These are phyloP conservation scores for Crambe crambe DNA, from an alignment of 37 sponge, comb jelly and placozoan species.

Conservation along the genomic window DNA sequence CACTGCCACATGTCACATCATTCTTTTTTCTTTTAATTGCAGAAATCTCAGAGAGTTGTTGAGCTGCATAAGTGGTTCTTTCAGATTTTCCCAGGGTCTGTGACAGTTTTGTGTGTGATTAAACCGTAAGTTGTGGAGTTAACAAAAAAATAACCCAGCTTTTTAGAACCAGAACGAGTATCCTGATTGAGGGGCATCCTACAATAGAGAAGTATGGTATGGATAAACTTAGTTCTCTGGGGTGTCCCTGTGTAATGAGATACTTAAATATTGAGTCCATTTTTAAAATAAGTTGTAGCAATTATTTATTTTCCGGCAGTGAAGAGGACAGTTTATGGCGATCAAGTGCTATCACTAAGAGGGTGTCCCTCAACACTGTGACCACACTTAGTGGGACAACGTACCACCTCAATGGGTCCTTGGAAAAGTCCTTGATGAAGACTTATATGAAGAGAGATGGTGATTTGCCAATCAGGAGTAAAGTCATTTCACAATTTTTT, in stretches of 20 bases:
- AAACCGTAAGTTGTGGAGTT: conserved; percentile 32
- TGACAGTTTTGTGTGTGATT: background rate
- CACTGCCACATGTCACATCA: no score
- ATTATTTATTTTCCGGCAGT: no score
- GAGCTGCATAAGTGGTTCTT: conserved; percentile 21
- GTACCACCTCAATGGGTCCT: conserved; percentile 34
- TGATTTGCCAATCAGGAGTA: background rate
- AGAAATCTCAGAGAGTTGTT: background rate
- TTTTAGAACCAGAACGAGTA: no score
- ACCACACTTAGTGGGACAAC: conserved; percentile 25
- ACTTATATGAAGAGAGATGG: background rate
- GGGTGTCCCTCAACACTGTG: conserved; percentile 3
- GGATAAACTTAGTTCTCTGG: no score
- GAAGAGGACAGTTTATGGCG: conserved; percentile 35
- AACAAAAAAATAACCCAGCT: no score
- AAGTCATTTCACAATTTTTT: conserved; percentile 6
- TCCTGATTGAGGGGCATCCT: no score
- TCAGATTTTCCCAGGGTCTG: background rate
- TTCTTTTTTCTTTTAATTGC: no score
- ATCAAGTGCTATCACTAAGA: conserved; percentile 51
- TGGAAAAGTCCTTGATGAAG: background rate
- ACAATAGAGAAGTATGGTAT: no score
- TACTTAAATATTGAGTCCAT: no score
- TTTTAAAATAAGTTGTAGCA: no score
- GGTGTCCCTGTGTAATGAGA: no score